Conservation (phyloP, 2,113 vertebrate genomes). For the Triplophysa siluroides region DNA sequence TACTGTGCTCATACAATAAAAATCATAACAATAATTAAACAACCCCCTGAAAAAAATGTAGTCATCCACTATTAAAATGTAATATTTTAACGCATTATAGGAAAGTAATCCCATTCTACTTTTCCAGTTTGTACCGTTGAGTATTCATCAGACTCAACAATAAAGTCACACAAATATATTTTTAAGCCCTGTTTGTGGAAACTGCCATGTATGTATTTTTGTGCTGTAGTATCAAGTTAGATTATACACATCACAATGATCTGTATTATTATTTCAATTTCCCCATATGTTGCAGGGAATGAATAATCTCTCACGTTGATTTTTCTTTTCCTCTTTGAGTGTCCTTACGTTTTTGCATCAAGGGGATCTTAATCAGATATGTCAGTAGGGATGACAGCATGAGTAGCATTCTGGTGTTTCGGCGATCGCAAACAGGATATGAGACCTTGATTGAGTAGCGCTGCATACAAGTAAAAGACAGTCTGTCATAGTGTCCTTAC, state of each 20-base stretch:
- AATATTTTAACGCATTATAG: too few relatives aligned
- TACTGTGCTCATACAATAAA: too few relatives aligned
- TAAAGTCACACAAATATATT: too few relatives aligned
- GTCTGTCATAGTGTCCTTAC: conserved; percentile 48
- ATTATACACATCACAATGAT: background rate
- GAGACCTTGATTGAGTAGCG: conserved; percentile 53
- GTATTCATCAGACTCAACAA: too few relatives aligned
- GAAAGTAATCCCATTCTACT: too few relatives aligned
- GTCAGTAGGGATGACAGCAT: conserved; percentile 38
- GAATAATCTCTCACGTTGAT: conserved; percentile 1
- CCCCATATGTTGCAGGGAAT: background rate
- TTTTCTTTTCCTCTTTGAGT: conserved; percentile 14
- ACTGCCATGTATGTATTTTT: background rate
- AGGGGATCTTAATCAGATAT: conserved; percentile 49
- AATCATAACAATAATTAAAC: too few relatives aligned
- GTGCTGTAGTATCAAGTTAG: background rate
- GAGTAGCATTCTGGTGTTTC: conserved; percentile 49
- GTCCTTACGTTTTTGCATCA: conserved; percentile 37
- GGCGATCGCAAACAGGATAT: conserved; percentile 46
- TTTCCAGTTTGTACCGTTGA: too few relatives aligned
- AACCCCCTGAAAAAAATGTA: too few relatives aligned
- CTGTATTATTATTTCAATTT: background rate
- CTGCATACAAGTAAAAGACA: conserved; percentile 43
- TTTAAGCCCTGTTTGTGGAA: too few relatives aligned
- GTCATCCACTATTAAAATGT: too few relatives aligned